Evolutionary conservation across 2,113 vertebrate species (phyloP).

Genomic region (Falco punctatus): DNA sequence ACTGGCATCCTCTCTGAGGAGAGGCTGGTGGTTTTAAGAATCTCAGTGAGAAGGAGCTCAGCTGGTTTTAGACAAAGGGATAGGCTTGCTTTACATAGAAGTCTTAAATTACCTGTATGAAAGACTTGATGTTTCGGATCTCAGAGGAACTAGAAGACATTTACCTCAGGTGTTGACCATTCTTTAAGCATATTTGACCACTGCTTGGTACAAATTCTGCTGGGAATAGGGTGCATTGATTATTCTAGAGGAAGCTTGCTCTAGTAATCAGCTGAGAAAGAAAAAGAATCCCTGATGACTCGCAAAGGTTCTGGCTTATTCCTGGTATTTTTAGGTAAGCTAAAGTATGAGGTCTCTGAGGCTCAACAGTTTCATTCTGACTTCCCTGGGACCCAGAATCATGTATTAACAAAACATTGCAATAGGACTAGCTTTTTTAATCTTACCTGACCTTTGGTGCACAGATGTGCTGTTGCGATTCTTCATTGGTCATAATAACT

Average conservation of each 20-base stretch:
- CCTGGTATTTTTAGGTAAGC: neutral
- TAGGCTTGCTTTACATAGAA: neutral
- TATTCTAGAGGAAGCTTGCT: neutral
- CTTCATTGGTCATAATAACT: neutral
- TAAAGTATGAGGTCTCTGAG: neutral
- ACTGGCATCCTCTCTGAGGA: neutral
- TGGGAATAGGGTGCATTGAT: neutral
- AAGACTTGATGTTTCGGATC: neutral
- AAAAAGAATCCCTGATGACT: neutral
- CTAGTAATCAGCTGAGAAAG: neutral
- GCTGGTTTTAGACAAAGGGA: neutral
- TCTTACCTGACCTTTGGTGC: neutral
- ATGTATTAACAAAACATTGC: neutral
- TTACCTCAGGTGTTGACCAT: neutral
- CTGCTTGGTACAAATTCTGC: neutral
- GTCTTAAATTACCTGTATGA: neutral
- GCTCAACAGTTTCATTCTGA: neutral
- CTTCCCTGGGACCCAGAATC: neutral
- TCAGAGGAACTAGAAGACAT: neutral
- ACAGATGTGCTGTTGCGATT: neutral
- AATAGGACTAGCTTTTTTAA: neutral
- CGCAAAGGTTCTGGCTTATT: neutral
- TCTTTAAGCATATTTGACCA: neutral
- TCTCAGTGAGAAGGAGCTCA: neutral
- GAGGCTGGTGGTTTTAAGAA: neutral